Percentiles rank a stretch among this genome's conserved stretches.
These are phyloP conservation scores for Umimayanthus chanpuru DNA, from an alignment of 92 coral and sea anemone genomes.

Conservation along the genomic window DNA sequence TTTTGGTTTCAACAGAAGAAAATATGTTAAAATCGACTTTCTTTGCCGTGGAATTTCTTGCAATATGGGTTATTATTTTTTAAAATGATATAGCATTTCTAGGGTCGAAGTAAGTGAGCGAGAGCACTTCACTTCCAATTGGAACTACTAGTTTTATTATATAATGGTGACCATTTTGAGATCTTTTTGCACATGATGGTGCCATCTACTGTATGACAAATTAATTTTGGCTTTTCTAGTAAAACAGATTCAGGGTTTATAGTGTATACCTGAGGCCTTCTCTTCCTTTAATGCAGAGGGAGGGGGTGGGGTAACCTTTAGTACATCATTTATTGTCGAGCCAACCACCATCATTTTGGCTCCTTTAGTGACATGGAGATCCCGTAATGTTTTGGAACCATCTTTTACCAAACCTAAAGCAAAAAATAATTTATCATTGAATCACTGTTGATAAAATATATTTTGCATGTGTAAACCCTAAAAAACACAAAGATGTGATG, in stretches of 20 bases:
- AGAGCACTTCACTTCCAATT: no score
- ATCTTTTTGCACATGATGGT: not conserved
- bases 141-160: no score
- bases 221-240: no score
- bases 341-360: conserved; percentile 99
- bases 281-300: conserved; percentile 92
- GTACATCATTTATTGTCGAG: conserved; percentile 94
- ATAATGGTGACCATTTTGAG: no score
- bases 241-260: no score
- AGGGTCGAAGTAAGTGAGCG: no score
- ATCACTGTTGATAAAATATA: not conserved
- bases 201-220: not conserved
- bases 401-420: conserved; percentile 85
- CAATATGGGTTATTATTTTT: no score
- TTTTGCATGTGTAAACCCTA: not conserved
- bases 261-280: conserved; percentile 69
- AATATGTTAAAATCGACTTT: no score
- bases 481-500: not conserved
- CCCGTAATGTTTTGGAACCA: conserved; percentile 86
- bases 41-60: no score
- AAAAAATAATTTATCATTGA: not conserved
- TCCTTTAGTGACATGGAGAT: conserved; percentile 77
- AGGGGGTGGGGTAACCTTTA: conserved; percentile 95
- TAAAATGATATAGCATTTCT: no score
- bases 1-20: no score